phyloP scores from a whole-genome alignment of 2,888 invertebrate species.

The Salticus scenicus region DNA sequence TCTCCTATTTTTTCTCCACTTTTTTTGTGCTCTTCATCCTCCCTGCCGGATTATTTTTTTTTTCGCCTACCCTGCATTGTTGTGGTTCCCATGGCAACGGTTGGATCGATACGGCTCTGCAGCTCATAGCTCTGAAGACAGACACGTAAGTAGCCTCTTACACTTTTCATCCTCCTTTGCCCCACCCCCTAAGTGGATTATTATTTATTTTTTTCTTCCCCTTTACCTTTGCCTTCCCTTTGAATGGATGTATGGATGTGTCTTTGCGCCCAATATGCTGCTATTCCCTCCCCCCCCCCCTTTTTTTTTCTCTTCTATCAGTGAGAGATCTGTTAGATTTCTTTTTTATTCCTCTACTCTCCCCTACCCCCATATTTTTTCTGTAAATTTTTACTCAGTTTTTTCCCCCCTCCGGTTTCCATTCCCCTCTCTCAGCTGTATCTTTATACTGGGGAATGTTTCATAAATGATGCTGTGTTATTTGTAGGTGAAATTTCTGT shows the following conservation, averaged over 20 bases:
- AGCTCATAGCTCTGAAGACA: conserved; percentile 71
- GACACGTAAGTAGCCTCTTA: conserved; percentile 71
- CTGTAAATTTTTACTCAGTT: conserved; percentile 38
- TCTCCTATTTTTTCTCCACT: conserved; percentile 28
- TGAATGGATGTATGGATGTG: conserved; percentile 61
- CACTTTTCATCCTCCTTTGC: conserved; percentile 65
- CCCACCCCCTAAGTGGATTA: conserved; percentile 63
- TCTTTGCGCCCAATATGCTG: conserved; percentile 67
- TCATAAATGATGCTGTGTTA: background rate
- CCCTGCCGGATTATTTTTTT: conserved; percentile 59
- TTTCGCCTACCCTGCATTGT: conserved; percentile 51
- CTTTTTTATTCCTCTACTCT: conserved; percentile 19
- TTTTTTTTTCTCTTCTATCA: conserved; percentile 45
- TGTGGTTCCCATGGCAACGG: conserved; percentile 63
- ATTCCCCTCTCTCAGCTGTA: conserved; percentile 20
- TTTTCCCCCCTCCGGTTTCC: background rate
- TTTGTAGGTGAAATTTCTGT: background rate
- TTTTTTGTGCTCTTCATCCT: conserved; percentile 26
- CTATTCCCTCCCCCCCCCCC: too few species aligned
- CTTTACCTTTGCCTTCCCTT: conserved; percentile 27
- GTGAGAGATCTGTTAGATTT: conserved; percentile 44
- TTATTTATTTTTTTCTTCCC: conserved; percentile 44
- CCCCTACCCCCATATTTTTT: conserved; percentile 23
- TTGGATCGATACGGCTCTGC: conserved; percentile 56
- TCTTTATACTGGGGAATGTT: conserved; percentile 20